phyloP scores from a whole-genome alignment of 2,888 invertebrate genomes.

The Oscheius sp. region DNA sequence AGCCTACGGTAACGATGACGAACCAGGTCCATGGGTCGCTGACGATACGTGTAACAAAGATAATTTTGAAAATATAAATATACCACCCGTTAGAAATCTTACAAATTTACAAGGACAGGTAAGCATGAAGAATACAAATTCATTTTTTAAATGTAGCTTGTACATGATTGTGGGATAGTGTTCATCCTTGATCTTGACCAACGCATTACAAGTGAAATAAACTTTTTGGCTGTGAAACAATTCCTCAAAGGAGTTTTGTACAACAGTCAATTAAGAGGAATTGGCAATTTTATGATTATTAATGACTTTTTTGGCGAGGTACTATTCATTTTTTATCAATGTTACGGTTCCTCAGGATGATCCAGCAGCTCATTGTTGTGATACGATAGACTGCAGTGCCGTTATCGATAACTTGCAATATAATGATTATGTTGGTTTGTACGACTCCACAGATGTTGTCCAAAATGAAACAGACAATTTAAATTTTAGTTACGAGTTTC shows the following conservation, averaged over 20 bases:
- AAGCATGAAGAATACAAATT: too few species aligned
- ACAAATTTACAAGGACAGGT: not conserved
- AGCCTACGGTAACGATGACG: not conserved
- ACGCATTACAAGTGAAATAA: constrained; percentile 35
- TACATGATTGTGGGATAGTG: constrained; percentile 44
- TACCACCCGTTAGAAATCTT: constrained; percentile 2
- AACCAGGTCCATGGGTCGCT: not conserved
- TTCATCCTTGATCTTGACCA: constrained; percentile 49
- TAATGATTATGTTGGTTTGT: constrained; percentile 9
- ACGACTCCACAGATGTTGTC: not conserved
- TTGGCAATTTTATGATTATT: constrained; percentile 44
- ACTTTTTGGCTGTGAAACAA: not conserved
- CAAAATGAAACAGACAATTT: not conserved
- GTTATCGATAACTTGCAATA: constrained; percentile 8
- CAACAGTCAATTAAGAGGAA: constrained; percentile 42
- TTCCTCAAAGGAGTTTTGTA: constrained; percentile 21
- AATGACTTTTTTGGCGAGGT: constrained; percentile 46
- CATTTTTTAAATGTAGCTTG: not conserved
- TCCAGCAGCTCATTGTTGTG: constrained; percentile 1
- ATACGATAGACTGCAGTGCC: not conserved
- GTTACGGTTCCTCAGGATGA: not conserved
- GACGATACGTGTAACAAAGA: constrained; percentile 6
- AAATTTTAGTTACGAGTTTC: constrained; percentile 5
- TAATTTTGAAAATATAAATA: not conserved
- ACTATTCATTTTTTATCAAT: not conserved